phyloP scores from a whole-genome alignment of 2,888 invertebrate species.

The Aleiodes testaceus region DNA sequence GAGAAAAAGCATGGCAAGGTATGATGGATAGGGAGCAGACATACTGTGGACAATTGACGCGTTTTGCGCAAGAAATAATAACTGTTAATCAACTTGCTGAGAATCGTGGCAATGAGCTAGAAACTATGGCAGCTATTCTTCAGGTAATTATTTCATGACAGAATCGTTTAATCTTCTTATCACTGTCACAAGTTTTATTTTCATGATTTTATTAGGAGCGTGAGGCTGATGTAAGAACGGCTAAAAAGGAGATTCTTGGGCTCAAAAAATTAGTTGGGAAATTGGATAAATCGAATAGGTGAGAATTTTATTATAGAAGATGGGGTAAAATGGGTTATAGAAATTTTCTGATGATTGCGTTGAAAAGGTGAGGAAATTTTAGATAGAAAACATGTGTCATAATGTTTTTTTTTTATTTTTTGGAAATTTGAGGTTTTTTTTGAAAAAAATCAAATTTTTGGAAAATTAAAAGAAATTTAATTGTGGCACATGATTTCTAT shows the following conservation, averaged over 20 bases:
- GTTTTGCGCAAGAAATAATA: slow-evolving; percentile 62
- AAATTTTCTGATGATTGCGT: no score
- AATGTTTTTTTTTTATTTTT: no score
- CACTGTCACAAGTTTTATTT: background rate
- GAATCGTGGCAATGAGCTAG: slow-evolving; percentile 60
- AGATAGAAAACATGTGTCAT: no score
- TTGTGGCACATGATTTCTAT: no score
- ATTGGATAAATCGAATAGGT: slow-evolving; percentile 56
- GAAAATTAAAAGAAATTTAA: no score
- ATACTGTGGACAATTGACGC: slow-evolving; percentile 63
- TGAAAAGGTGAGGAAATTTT: no score
- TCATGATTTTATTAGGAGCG: slow-evolving; percentile 51
- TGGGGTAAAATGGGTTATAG: no score
- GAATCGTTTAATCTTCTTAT: slow-evolving; percentile 17
- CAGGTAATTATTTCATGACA: slow-evolving; percentile 50
- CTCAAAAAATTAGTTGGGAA: slow-evolving; percentile 56
- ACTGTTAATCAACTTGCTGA: slow-evolving; percentile 64
- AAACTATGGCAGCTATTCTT: slow-evolving; percentile 52
- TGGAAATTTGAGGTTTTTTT: no score
- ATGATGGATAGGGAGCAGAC: slow-evolving; percentile 61
- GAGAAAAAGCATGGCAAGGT: slow-evolving; percentile 62
- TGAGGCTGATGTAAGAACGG: slow-evolving; percentile 56
- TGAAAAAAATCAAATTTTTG: no score
- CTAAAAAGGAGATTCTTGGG: slow-evolving; percentile 55
- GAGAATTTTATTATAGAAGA: slow-evolving; percentile 13